Evolutionary conservation across 2,888 invertebrate species (phyloP), one percentile per base, ranked within the genome.

Genomic region (Cephus spinipes): DNA sequence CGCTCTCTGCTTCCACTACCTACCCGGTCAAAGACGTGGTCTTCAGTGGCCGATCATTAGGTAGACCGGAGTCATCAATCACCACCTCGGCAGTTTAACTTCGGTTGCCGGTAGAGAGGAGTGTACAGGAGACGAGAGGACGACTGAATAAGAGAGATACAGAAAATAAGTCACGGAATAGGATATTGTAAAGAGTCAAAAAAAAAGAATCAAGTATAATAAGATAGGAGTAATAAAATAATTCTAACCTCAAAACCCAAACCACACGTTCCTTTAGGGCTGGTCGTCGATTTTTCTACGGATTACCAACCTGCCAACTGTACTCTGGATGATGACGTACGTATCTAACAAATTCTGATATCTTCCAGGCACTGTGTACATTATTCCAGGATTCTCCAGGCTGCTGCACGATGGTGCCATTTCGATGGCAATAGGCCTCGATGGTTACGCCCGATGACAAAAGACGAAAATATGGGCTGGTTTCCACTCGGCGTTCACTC

Each of bases 391-490:
- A 55, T 9, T 23, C 23, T 55, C 55, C 55, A 15, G 55, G 23
- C 55, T 55, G 55, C 55, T 55, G 55, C 55, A 55, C 55, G 55
- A 55, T 55, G 55, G 55, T 55, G 55, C 55, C 33, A 31, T 33
- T 71, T 33, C 71, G 71, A 71, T 71, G 31, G 71, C 71, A 71
- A 71, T 33, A 71, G 71, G 32, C 31, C 71, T 23, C 71, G 71
- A 71, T 71, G 71, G 32, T 71, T 33, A 30, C 33, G 31, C 81
- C 81, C 83, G 83, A 86, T 86, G 88, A 89, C 88, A 88, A 88
- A 89, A 88, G 87, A 86, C 86, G 55, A 82, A 84, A 85, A 86
- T 85, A 83, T 85, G 84, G 85, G 82, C 83, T 84, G 83, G 83
- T 83, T 84, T 76, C 77, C 84, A 85, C 85, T 82, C 83, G 78